A percentile compares a stretch with the other conserved stretches of the same genome.
These are phyloP conservation scores for Zele albiditarsus DNA, from an alignment of 2,888 invertebrate species.

Conservation along the genomic window DNA sequence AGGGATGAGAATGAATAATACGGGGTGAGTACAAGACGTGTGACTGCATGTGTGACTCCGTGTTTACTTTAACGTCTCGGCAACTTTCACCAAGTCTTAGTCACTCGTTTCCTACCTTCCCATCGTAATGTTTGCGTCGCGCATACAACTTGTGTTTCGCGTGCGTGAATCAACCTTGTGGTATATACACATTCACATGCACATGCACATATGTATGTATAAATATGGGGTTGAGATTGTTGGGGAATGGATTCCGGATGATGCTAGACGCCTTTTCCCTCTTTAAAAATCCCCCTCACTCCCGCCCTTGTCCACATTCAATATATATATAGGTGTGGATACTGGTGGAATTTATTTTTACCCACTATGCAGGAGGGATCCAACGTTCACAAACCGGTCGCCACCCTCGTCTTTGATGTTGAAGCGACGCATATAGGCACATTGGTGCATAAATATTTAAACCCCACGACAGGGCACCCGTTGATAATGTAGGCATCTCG, in stretches of 20 bases:
- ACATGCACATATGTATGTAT: conserved; percentile 31
- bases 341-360: conserved; percentile 69
- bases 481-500: conserved; percentile 59
- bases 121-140: conserved; percentile 64
- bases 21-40: conserved; percentile 49
- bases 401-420: conserved; percentile 67
- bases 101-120: conserved; percentile 46
- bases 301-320: background rate
- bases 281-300: conserved; percentile 22
- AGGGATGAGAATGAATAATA: conserved; percentile 27
- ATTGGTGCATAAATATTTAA: conserved; percentile 71
- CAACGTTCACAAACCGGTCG: conserved; percentile 39
- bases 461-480: conserved; percentile 54
- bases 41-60: conserved; percentile 65
- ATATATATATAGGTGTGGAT: conserved; percentile 28
- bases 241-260: conserved; percentile 39
- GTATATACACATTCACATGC: conserved; percentile 44
- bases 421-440: conserved; percentile 56
- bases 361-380: conserved; percentile 64
- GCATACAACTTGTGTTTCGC: conserved; percentile 69
- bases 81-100: conserved; percentile 54
- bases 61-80: conserved; percentile 71
- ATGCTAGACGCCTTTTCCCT: conserved; percentile 39
- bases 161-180: conserved; percentile 62
- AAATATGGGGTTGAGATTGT: conserved; percentile 34